A percentile compares a stretch with the other conserved stretches of the same genome.
Conservation (phyloP, 1,140 invertebrate species). For the Lethocerus indicus region DNA sequence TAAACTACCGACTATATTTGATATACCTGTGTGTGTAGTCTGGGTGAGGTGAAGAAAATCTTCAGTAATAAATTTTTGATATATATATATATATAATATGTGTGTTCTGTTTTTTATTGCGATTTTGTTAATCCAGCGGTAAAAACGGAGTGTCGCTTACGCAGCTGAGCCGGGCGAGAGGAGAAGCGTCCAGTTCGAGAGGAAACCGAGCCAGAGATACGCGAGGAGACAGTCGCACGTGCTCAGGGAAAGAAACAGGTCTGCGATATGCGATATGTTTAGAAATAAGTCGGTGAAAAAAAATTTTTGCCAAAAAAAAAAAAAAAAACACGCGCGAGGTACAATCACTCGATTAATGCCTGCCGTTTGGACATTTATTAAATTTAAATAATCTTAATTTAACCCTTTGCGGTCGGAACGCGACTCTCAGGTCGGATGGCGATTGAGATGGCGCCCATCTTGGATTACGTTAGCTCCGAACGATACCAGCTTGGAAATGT, state of each 20-base stretch:
- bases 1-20: too few species aligned
- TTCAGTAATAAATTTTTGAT: too few species aligned
- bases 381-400: background rate
- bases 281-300: too few species aligned
- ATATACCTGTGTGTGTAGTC: too few species aligned
- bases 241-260: constrained; percentile 41
- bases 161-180: constrained; percentile 65
- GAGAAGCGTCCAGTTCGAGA: constrained; percentile 87
- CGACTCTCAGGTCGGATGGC: background rate
- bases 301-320: too few species aligned
- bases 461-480: too few species aligned
- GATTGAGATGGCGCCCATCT: too few species aligned
- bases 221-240: constrained; percentile 76
- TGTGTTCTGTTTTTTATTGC: too few species aligned
- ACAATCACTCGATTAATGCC: background rate
- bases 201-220: constrained; percentile 90
- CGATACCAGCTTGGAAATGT: too few species aligned
- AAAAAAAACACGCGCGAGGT: background rate
- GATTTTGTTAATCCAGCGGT: too few species aligned
- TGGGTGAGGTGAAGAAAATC: too few species aligned
- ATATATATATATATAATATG: too few species aligned
- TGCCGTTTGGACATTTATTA: background rate
- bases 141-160: constrained; percentile 95
- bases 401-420: background rate
- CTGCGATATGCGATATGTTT: background rate